These are phyloP conservation scores for Pipistrellus nathusii DNA, from an alignment of 2,797 vertebrate species.

Conservation along the genomic window DNA sequence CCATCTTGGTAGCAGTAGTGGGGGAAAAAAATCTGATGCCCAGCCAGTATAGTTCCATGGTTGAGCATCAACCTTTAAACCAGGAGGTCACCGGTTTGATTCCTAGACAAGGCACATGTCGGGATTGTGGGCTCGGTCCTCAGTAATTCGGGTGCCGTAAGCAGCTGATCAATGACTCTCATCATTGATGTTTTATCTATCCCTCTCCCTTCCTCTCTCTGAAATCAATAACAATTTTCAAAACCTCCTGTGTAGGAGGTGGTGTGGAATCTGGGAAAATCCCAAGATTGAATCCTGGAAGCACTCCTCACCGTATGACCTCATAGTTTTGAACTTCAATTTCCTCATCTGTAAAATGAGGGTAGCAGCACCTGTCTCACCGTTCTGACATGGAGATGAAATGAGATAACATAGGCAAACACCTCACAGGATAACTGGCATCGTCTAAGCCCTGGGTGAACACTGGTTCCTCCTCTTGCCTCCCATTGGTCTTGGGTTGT, in stretches of 20 bases:
- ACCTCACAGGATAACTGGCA: neutral
- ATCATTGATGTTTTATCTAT: too few species aligned
- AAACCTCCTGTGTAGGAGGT: neutral
- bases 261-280: neutral
- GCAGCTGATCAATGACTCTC: too few species aligned
- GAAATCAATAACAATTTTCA: too few species aligned
- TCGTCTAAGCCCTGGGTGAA: neutral
- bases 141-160: too few species aligned
- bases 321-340: neutral
- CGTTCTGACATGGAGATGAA: neutral
- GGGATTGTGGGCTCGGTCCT: too few species aligned
- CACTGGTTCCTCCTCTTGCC: neutral
- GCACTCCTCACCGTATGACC: neutral
- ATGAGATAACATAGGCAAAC: neutral
- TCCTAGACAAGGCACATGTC: too few species aligned
- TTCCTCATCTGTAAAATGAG: conserved; percentile 21
- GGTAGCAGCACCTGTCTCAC: neutral
- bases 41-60: too few species aligned
- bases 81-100: too few species aligned
- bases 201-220: too few species aligned
- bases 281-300: neutral
- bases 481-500: neutral
- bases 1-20: too few species aligned
- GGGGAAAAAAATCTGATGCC: too few species aligned
- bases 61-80: too few species aligned